phyloP scores from a whole-genome alignment of 92 coral and sea anemone species.

The Meandrina meandrites region DNA sequence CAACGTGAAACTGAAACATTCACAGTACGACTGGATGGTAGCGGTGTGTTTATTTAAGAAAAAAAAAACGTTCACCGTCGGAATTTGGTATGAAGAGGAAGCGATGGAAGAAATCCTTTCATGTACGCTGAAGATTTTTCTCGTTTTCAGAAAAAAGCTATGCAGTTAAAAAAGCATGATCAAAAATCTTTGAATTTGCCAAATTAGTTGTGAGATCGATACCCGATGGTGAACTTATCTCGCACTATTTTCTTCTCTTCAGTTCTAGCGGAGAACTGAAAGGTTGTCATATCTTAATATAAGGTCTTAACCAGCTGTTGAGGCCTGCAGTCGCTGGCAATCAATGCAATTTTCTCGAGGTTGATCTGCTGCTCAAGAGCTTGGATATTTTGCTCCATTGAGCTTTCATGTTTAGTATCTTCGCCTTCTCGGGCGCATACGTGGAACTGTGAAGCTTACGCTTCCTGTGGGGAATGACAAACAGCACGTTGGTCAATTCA shows the following conservation, averaged over 20 bases:
- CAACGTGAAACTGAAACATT: neutral
- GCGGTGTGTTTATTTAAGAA: neutral
- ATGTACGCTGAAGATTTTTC: too few species aligned
- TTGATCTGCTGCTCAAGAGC: neutral
- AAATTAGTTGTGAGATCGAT: too few species aligned
- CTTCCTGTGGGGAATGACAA: neutral
- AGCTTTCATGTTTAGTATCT: neutral
- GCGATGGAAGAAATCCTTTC: neutral
- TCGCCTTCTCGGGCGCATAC: slow-evolving; percentile 5
- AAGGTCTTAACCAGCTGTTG: neutral
- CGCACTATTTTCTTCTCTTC: too few species aligned
- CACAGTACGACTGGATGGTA: neutral
- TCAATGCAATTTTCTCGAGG: neutral
- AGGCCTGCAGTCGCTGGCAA: neutral
- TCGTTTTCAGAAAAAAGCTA: too few species aligned
- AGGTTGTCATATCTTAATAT: neutral
- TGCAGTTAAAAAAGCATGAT: too few species aligned
- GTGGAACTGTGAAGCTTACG: neutral
- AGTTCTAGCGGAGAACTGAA: too few species aligned
- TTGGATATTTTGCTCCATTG: slow-evolving; percentile 21
- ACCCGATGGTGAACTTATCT: too few species aligned
- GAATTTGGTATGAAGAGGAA: too few species aligned
- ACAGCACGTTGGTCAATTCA: neutral
- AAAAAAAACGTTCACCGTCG: neutral
- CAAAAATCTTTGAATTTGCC: too few species aligned